Evolutionary conservation across 1,140 invertebrate species (phyloP), one percentile per base, ranked within the genome.

Genomic region (Dinoponera quadriceps): DNA sequence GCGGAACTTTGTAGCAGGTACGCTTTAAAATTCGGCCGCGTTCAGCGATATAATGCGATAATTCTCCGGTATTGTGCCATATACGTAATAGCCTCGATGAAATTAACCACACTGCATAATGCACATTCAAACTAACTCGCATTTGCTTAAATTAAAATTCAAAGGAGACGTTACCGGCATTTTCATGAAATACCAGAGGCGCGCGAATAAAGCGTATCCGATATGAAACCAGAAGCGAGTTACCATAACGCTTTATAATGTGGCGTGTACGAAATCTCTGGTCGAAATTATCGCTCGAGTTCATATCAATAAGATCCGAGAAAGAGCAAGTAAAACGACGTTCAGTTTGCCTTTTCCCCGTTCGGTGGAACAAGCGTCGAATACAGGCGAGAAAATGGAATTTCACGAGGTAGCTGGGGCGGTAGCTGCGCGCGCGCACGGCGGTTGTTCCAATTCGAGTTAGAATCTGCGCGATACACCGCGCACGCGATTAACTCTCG

Each of bases 401-500:
- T 57, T 82, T 71, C 48, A 27, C 44, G 69, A 38, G 18, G 29
- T 27, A 69, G 51, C 68, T 55, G 48, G 48, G 27, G n/a, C 29
- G 74, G 55, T n/a, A 82, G 68, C 69, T 62, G 13, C 33, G 33
- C 33, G 22, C 3, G 38, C n/a, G 14, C 29, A 33, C 51, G 18
- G 29, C 22, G 33, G 22, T 71, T 57, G 33, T 69, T 59, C 54
- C 75, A 80, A 78, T 78, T 78, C 22, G 49, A 69, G 65, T 68
- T 80, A 48, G 38, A 65, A 71, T 44, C 62, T 71, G 29, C 27
- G 54, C 48, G 65, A 84, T 85, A 78, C 63, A 84, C 51, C 29
- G 20, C 18, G 38, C 38, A 25, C 51, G 38, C 59, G 65, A 69
- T 51, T 48, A 80, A 38, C 60, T 78, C 83, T 80, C 60, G 54